These are phyloP conservation scores for Dromas ardeola DNA, from an alignment of 2,113 vertebrate genomes.

Conservation along the genomic window DNA sequence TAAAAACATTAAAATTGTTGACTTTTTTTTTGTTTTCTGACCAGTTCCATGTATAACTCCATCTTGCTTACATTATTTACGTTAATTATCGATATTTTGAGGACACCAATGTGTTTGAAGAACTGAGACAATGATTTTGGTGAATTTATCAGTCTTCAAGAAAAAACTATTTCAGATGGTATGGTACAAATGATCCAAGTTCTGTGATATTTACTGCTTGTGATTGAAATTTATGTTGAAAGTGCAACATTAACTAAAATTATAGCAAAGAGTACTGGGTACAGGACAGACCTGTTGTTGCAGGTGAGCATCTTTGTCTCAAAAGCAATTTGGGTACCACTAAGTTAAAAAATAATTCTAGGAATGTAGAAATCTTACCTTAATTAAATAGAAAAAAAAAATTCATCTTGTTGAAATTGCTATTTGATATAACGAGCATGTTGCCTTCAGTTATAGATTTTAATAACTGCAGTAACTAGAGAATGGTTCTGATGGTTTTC, in stretches of 20 bases:
- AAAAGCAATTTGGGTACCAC: neutral
- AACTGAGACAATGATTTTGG: neutral
- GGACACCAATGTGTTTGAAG: neutral
- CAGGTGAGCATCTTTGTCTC: neutral
- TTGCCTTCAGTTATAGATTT: neutral
- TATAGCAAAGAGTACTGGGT: neutral
- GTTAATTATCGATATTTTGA: neutral
- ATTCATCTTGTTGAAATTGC: neutral
- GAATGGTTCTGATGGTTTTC: neutral
- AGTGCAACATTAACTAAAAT: neutral
- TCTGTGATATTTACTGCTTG: neutral
- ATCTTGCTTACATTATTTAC: neutral
- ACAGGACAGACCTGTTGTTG: neutral
- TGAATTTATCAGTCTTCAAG: neutral
- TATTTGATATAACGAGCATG: neutral
- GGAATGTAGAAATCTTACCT: neutral
- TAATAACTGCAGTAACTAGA: neutral
- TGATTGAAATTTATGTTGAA: neutral
- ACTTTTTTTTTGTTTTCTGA: neutral
- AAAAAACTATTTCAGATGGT: neutral
- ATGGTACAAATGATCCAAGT: neutral
- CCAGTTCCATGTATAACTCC: neutral
- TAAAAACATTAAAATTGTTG: neutral
- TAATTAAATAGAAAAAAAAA: neutral
- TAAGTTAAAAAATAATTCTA: neutral